Conservation (phyloP, 2,113 vertebrate species). For the Condylura cristata region DNA sequence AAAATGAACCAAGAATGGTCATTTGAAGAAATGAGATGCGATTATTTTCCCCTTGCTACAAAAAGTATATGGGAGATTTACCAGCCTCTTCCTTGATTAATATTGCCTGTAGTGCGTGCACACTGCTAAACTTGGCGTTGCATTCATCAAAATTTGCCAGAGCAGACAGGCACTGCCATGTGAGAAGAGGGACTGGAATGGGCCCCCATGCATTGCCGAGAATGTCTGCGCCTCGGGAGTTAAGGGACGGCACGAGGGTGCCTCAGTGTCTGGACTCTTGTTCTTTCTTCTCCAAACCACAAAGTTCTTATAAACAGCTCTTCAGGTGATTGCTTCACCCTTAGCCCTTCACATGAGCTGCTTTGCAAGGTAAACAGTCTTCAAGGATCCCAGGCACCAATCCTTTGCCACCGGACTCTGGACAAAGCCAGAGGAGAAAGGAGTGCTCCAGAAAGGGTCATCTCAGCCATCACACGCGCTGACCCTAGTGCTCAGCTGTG, state of each 20-base stretch:
- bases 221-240: slow-evolving; percentile 21
- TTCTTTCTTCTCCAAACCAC: slow-evolving; percentile 24
- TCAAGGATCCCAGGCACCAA: neutral
- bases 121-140: slow-evolving; percentile 77
- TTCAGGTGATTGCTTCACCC: neutral
- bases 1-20: slow-evolving; percentile 50
- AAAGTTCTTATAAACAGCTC: neutral
- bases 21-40: slow-evolving; percentile 52
- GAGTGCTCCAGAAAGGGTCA: neutral
- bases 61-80: slow-evolving; percentile 26
- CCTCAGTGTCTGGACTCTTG: neutral
- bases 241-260: neutral
- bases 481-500: neutral
- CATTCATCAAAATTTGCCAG: slow-evolving; percentile 86
- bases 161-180: slow-evolving; percentile 79
- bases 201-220: slow-evolving; percentile 27
- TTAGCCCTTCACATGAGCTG: neutral
- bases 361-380: neutral
- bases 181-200: slow-evolving; percentile 60
- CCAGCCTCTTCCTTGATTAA: slow-evolving; percentile 76
- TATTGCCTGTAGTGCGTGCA: slow-evolving; percentile 47
- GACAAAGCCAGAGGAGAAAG: neutral
- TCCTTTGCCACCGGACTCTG: neutral
- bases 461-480: neutral
- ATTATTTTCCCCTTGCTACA: slow-evolving; percentile 57